phyloP scores from a whole-genome alignment of 2,113 vertebrate genomes.

The Elanus axillaris region DNA sequence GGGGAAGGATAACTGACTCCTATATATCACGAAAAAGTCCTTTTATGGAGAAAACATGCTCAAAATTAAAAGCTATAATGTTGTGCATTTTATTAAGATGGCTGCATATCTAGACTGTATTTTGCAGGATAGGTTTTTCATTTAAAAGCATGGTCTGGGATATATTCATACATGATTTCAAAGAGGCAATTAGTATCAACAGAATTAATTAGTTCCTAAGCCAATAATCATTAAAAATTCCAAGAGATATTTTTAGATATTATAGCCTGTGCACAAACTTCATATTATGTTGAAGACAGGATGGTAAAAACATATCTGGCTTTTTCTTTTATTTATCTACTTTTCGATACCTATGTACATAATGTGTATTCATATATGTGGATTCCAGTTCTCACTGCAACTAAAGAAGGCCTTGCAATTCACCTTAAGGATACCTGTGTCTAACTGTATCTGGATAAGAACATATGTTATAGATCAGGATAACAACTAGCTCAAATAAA shows the following conservation, averaged over 20 bases:
- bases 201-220: background rate
- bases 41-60: background rate
- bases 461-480: background rate
- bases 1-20: background rate
- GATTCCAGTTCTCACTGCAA: background rate
- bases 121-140: background rate
- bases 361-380: background rate
- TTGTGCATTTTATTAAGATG: background rate
- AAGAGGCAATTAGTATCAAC: background rate
- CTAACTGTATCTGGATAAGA: background rate
- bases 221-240: background rate
- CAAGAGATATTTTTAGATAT: background rate
- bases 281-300: background rate
- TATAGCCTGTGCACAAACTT: background rate
- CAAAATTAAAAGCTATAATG: background rate
- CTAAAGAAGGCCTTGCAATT: background rate
- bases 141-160: background rate
- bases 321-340: background rate
- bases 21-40: background rate
- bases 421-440: background rate
- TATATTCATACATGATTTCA: background rate
- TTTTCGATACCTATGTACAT: background rate
- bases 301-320: background rate
- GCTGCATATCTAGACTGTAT: background rate
- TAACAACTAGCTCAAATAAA: background rate